Base-by-base conservation (phyloP, 2,888 invertebrate genomes). In the Adela reaumurella region DNA sequence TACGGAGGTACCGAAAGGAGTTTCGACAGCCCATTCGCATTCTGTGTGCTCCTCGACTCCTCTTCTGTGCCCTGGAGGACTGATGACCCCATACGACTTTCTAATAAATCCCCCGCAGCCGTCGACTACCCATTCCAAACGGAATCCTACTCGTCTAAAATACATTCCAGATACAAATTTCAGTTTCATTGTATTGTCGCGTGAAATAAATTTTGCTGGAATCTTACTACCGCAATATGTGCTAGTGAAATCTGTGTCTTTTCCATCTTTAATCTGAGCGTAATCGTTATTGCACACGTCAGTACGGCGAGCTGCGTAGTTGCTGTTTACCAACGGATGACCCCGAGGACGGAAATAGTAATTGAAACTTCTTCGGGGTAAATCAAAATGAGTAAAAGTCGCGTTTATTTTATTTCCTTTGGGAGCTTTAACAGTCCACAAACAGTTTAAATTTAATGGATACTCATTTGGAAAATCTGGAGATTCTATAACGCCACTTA, bases 401-500 rank as follows among this genome's bases (percentile, higher is more conserved):
- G 92, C 62, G 55, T 89, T 90, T 41, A 97, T 82, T 59, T 74
- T 86, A 68, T 93, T 95, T 2, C 94, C 93, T 49, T 64, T 65
- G 0, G 92, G 85, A 1, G 89, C 92, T 24, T 82, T 81, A 29
- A 92, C 85, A 11, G 68, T 83, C 92, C 92, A 96, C 3, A 82
- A 74, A 63, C 96, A 96, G 62, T 91, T 83, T 19, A 82, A 62
- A 46, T 74, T 67, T 43, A 76, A 65, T 1, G 86, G 83, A 65
- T 90, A 87, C 14, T 71, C 62, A 55, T 83, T 63, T 1, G 93
- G 95, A 64, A 86, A 95, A 62, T 91, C 91, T 0, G 92, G 90
- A 59, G 92, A 93, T 67, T 95, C 95, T 50, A 96, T 90, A 8
- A 88, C 83, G 14, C 94, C 94, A 55, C 81, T 72, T 59, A 81